Percentiles rank a stretch among this genome's conserved stretches.
Conservation (phyloP, 1,140 invertebrate genomes). For the Drosophila mayri region DNA sequence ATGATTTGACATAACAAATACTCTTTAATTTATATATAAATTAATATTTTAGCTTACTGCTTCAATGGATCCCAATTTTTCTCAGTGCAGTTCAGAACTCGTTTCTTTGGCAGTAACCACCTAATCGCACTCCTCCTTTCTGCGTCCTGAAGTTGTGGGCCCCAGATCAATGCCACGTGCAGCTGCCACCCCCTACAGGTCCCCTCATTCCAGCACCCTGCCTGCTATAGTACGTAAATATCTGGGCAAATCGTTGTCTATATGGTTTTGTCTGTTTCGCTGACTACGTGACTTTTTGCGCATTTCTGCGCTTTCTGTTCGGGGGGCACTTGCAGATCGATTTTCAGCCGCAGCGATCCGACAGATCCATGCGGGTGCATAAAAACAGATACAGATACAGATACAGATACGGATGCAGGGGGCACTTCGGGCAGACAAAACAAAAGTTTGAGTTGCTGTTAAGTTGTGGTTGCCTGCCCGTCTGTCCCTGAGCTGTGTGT, state of each 20-base stretch:
- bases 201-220: neutral
- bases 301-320: constrained; percentile 52
- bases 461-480: constrained; percentile 31
- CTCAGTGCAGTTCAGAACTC: neutral
- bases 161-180: constrained; percentile 45
- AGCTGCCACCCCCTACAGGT: constrained; percentile 3
- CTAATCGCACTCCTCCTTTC: constrained; percentile 13
- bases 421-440: constrained; percentile 53
- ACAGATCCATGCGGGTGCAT: constrained; percentile 61
- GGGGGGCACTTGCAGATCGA: constrained; percentile 58
- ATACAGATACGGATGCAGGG: constrained; percentile 30
- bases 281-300: constrained; percentile 77
- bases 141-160: constrained; percentile 8
- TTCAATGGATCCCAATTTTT: neutral
- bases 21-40: too few species aligned
- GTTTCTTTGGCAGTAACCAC: constrained; percentile 24
- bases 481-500: constrained; percentile 25
- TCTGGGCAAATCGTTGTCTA: constrained; percentile 62
- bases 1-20: too few species aligned
- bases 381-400: constrained; percentile 49
- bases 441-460: constrained; percentile 41
- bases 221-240: constrained; percentile 25
- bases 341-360: constrained; percentile 65
- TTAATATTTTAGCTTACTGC: too few species aligned
- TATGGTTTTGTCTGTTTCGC: constrained; percentile 66